Conservation (phyloP, 2,888 invertebrate genomes). For the Andrena flavipes region DNA sequence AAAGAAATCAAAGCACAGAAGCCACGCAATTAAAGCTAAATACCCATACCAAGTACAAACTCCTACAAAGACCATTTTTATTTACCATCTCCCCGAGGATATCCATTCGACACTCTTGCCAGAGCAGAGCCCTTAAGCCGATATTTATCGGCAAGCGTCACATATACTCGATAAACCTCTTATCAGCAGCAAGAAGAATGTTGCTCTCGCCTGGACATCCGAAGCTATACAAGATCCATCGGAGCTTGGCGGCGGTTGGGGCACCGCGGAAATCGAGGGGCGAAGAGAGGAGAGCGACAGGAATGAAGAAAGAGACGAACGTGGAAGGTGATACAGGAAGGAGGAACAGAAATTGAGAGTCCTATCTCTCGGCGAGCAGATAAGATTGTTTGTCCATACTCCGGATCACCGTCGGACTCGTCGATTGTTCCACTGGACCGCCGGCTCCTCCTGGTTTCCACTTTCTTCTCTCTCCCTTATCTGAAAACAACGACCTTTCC, state of each 20-base stretch:
- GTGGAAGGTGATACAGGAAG: not conserved
- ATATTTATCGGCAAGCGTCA: constrained; percentile 38
- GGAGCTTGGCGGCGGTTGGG: not conserved
- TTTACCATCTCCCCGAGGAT: not conserved
- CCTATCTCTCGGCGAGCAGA: constrained; percentile 64
- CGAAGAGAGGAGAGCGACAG: not conserved
- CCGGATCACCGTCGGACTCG: constrained; percentile 59
- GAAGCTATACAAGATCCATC: constrained; percentile 15
- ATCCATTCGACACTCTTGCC: constrained; percentile 20
- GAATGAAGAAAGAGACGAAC: constrained; percentile 1
- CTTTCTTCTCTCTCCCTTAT: constrained; percentile 70
- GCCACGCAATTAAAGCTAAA: too few species aligned
- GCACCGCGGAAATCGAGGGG: not conserved
- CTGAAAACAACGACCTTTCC: constrained; percentile 80
- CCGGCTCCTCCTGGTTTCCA: constrained; percentile 44
- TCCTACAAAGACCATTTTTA: not conserved
- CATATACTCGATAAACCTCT: constrained; percentile 3
- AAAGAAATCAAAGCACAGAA: not conserved
- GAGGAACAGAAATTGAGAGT: constrained; percentile 51
- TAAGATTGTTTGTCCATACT: constrained; percentile 75
- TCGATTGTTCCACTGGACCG: constrained; percentile 68
- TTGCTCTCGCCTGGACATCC: constrained; percentile 22
- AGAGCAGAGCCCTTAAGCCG: not conserved
- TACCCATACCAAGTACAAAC: too few species aligned
- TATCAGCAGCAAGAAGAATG: constrained; percentile 2